Evolutionary conservation across 1,140 invertebrate genomes (phyloP), one percentile per base, ranked within the genome.

Genomic region (Geopemphigus sp.): DNA sequence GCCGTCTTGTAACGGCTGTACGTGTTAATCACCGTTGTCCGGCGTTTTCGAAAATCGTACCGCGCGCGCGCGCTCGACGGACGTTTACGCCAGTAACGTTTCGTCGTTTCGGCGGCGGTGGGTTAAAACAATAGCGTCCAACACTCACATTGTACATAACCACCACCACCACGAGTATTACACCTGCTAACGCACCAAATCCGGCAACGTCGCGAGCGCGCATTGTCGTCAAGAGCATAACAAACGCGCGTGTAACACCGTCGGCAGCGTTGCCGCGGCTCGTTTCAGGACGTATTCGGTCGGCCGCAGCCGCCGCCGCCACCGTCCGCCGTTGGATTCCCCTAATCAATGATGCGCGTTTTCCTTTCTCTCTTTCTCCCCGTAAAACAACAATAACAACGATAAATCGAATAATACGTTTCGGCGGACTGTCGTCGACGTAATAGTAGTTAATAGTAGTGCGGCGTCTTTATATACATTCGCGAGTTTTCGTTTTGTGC

Each of bases 271-370:
- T 78, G 74, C 57, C 74, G 45, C 39, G 17, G 22, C 61, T 78
- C 17, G 17, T 57, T 47, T 5, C 74, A 10, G n/a, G 61, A 78
- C 54, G 15, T 74, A 74, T 59, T 53, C 53, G 53, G n/a, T 15
- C 14, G 45, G 50, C 47, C 39, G 11, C 11, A 11, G 5, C 39
- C 39, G 5, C 5, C 14, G 26, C 39, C 39, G 57, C 56, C 74
- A 32, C 74, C 39, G 57, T 78, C 54, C 56, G 26, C n/a, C 22
- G 56, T 78, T 76, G 73, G 54, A 76, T 76, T 76, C 32, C n/a
- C 8, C 53, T 76, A 76, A 76, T 76, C 73, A 57, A 57, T 63
- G 74, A 78, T 78, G 57, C 57, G 74, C 57, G 74, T 78, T 59
- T 63, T 47, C 39, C 22, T 61, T 59, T 78, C 57, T 78, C 74